phyloP scores from a whole-genome alignment of 2,113 vertebrate genomes.

The Epinephelus cyanopodus region DNA sequence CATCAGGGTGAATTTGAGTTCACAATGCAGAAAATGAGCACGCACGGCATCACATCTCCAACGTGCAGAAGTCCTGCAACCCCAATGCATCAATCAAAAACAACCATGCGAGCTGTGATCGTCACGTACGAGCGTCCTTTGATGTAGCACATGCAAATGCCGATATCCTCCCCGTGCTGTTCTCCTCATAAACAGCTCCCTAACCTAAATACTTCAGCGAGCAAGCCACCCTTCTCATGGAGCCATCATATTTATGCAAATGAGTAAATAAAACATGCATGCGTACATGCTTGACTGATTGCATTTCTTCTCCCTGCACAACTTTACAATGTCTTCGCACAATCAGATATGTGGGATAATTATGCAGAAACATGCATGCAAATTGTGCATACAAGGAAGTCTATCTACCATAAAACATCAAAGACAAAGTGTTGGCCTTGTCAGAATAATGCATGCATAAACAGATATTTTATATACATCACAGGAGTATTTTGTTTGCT shows the following conservation, averaged over 20 bases:
- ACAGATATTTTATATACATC: slow-evolving; percentile 55
- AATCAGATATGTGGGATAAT: slow-evolving; percentile 50
- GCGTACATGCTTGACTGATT: slow-evolving; percentile 52
- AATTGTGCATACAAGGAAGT: slow-evolving; percentile 44
- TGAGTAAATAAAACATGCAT: slow-evolving; percentile 46
- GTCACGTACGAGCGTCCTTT: slow-evolving; percentile 22
- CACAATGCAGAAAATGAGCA: neutral
- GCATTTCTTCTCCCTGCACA: neutral
- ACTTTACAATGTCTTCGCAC: slow-evolving; percentile 27
- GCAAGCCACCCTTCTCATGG: slow-evolving; percentile 18
- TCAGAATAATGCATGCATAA: slow-evolving; percentile 65
- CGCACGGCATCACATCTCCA: neutral
- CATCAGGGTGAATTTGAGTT: neutral
- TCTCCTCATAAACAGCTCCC: neutral
- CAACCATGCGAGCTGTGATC: neutral
- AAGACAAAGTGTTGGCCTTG: slow-evolving; percentile 60
- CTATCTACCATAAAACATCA: slow-evolving; percentile 54
- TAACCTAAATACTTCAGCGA: slow-evolving; percentile 61
- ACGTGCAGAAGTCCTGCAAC: slow-evolving; percentile 15
- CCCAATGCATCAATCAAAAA: slow-evolving; percentile 51
- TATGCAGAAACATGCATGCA: slow-evolving; percentile 59
- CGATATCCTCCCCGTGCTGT: neutral
- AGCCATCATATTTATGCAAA: slow-evolving; percentile 49
- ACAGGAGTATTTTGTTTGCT: slow-evolving; percentile 48
- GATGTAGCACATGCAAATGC: slow-evolving; percentile 42